Percentiles rank a stretch among this genome's conserved stretches.
phyloP scores from a whole-genome alignment of 2,113 vertebrate genomes.

The Chitala chitala region DNA sequence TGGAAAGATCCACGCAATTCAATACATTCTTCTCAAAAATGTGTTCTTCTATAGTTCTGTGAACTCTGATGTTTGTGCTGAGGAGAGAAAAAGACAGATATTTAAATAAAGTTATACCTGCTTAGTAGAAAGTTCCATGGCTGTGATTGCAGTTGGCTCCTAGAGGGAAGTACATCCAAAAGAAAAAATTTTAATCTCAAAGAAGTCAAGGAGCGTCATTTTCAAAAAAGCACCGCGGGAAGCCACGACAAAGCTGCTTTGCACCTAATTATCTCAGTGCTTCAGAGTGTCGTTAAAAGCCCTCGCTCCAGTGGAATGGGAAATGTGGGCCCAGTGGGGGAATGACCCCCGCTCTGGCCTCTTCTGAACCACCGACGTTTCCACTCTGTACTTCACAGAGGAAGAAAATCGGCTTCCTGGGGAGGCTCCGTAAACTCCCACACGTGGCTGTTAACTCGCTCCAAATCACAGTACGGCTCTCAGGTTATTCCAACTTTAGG shows the following conservation, averaged over 20 bases:
- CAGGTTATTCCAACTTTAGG: too few relatives aligned
- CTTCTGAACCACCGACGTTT: not conserved
- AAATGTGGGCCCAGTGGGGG: not conserved
- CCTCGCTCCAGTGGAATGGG: not conserved
- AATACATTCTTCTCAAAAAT: too few relatives aligned
- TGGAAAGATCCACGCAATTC: too few relatives aligned
- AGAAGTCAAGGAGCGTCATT: too few relatives aligned
- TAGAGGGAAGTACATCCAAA: conserved; percentile 44
- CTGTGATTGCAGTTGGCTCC: conserved; percentile 83
- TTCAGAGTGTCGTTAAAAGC: not conserved
- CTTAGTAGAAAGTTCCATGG: conserved; percentile 95
- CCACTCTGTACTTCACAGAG: not conserved
- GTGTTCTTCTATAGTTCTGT: too few relatives aligned
- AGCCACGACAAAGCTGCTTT: not conserved
- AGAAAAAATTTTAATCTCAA: not conserved
- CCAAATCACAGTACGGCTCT: too few relatives aligned
- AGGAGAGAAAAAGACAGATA: not conserved
- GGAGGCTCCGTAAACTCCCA: too few relatives aligned
- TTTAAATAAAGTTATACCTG: conserved; percentile 67
- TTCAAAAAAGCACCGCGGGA: not conserved
- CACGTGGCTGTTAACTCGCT: too few relatives aligned
- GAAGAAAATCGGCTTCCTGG: not conserved
- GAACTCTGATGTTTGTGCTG: too few relatives aligned
- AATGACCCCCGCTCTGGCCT: not conserved
- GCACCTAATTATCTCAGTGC: not conserved